Evolutionary conservation across 2,888 invertebrate genomes (phyloP).

Genomic region (Loripinus fragilis): DNA sequence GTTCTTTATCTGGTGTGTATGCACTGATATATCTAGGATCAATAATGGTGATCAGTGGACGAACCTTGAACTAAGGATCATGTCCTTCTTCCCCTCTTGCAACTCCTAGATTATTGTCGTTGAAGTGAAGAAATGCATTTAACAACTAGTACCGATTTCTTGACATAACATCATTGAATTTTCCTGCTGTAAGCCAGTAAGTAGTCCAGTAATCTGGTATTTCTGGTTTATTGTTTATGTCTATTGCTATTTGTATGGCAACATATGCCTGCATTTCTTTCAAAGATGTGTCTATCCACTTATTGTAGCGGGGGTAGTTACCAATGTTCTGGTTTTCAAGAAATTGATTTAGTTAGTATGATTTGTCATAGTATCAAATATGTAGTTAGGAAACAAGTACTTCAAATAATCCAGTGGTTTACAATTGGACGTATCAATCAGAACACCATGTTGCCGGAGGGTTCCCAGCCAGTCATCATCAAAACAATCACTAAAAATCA

Average conservation of each 20-base stretch:
- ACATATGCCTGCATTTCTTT: slow-evolving; percentile 24
- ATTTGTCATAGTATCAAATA: background rate
- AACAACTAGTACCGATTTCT: slow-evolving; percentile 28
- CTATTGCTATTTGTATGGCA: slow-evolving; percentile 35
- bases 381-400: background rate
- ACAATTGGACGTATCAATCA: background rate
- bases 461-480: background rate
- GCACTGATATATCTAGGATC: slow-evolving; percentile 10
- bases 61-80: slow-evolving; percentile 33
- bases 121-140: slow-evolving; percentile 30
- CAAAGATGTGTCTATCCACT: slow-evolving; percentile 12
- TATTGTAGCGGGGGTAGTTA: background rate
- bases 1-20: slow-evolving; percentile 26
- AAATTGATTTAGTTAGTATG: slow-evolving; percentile 5
- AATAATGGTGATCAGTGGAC: slow-evolving; percentile 24
- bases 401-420: background rate
- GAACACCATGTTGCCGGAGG: background rate
- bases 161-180: slow-evolving; percentile 20
- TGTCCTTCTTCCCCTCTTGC: slow-evolving; percentile 30
- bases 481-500: slow-evolving; percentile 4
- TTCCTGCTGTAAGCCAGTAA: slow-evolving; percentile 24
- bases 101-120: slow-evolving; percentile 19
- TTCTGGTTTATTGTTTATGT: slow-evolving; percentile 24
- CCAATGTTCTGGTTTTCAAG: background rate
- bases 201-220: slow-evolving; percentile 30